These are phyloP conservation scores for Ardeotis arabs DNA, from an alignment of 2,113 vertebrate genomes.

Conservation along the genomic window DNA sequence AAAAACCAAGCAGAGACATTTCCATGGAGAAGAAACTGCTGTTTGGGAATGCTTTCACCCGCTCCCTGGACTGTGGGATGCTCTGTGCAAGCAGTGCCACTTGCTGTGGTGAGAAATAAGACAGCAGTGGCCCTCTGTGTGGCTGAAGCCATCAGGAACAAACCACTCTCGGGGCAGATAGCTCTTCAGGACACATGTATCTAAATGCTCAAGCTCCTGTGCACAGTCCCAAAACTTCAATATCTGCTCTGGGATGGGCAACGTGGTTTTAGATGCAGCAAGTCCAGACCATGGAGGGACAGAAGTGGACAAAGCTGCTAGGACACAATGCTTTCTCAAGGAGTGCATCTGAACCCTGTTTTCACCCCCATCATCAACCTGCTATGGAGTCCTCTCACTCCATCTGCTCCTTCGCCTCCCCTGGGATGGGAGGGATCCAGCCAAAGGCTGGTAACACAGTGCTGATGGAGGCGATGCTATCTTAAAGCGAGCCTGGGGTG, in stretches of 20 bases:
- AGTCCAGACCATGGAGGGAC: not conserved
- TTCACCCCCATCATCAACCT: not conserved
- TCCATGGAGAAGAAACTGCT: not conserved
- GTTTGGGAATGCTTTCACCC: not conserved
- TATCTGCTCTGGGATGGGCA: not conserved
- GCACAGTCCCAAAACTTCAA: not conserved
- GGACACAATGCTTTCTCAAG: not conserved
- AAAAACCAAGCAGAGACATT: not conserved
- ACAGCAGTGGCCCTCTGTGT: fast-evolving
- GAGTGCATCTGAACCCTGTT: not conserved
- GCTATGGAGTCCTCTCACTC: not conserved
- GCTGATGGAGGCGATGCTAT: not conserved
- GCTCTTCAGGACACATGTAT: fast-evolving
- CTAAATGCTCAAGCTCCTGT: not conserved
- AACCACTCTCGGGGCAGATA: fast-evolving
- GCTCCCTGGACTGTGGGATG: fast-evolving
- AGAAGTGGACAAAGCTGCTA: fast-evolving
- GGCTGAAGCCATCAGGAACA: not conserved
- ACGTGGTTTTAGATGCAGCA: not conserved
- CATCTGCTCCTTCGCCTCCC: not conserved
- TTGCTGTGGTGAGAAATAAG: fast-evolving
- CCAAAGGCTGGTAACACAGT: not conserved
- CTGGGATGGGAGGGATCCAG: not conserved
- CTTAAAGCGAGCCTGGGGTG: not conserved
- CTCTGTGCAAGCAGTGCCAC: not conserved